A percentile compares a stretch with the other conserved stretches of the same genome.
Conservation (phyloP, 30 jellyfish, hydroid and myxozoan genomes). For the Aurelia aurita region DNA sequence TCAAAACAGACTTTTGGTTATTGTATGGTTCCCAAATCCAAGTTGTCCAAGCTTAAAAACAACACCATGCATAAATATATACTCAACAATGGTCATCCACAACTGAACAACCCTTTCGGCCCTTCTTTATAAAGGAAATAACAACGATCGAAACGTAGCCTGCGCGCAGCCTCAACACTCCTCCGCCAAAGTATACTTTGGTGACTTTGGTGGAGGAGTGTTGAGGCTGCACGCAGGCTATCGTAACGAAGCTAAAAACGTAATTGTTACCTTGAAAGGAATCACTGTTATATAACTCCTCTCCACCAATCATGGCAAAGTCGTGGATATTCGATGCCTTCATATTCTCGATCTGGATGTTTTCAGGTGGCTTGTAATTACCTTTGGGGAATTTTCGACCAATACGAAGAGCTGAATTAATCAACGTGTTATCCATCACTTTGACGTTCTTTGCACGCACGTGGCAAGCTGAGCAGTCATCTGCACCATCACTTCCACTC, state of each 20-base stretch:
- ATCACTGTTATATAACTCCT: background rate
- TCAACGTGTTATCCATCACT: slow-evolving; percentile 16
- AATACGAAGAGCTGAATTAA: slow-evolving; percentile 33
- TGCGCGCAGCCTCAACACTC: no score
- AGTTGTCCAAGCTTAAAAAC: no score
- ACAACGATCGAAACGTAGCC: no score
- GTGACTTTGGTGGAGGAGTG: no score
- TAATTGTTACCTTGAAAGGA: background rate
- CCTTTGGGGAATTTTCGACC: slow-evolving; percentile 37
- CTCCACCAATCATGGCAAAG: slow-evolving; percentile 56
- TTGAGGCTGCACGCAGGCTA: no score
- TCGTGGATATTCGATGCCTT: background rate
- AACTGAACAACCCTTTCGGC: no score
- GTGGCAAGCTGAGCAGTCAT: slow-evolving; percentile 46
- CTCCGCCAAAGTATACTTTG: no score
- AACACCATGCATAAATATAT: no score
- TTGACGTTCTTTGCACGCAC: slow-evolving; percentile 50
- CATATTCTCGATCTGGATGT: slow-evolving; percentile 4
- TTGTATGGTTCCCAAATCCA: no score
- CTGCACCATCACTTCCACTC: slow-evolving; percentile 57
- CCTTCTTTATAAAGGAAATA: no score
- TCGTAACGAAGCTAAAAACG: background rate
- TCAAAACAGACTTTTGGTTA: no score
- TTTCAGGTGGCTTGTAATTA: slow-evolving; percentile 16
- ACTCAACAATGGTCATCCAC: no score